Evolutionary conservation across 30 jellyfish, hydroid and myxozoan species (phyloP), one percentile per base, ranked within the genome.

Genomic region (Chironex yamaguchii): DNA sequence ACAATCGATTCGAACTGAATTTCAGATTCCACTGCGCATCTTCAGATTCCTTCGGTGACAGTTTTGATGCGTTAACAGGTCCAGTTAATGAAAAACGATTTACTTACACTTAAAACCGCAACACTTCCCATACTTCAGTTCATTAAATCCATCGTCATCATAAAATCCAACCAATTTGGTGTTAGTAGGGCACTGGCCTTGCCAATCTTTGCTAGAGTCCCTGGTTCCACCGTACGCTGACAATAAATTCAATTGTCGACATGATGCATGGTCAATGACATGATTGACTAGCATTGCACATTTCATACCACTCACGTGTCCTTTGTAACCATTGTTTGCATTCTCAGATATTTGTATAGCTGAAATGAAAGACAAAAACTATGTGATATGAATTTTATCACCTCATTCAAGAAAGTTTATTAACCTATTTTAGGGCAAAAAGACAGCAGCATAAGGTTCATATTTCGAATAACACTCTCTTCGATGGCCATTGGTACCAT

Each of bases 71-170:
- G n/a, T n/a, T n/a, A n/a, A 14, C 31, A 23, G 0, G 0, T 14
- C 27, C 27, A n/a, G n/a, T n/a, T n/a, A n/a, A n/a, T n/a, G n/a
- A 0, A n/a, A 14, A 24, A 27, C n/a, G 4, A 0, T 4, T 34
- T 29, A 26, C 88, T 22, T 32, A 93, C 98, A 89, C 50, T 27
- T 54, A 1, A 93, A 63, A 6, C 49, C 32, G 84, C 98, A 93
- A 63, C 98, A 93, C 33, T 84, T 89, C 22, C 89, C 97, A 32
- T 93, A 76, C 34, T 73, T 26, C 52, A 93, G 28, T 1, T 90
- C 29, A 17, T 50, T 23, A 52, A 93, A 88, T 49, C 91, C 71
- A 30, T 69, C 36, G 4, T 28, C 64, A 33, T 82, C 87, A 49
- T 87, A 82, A 32, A 93, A 35, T 3, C 90, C 97, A 36, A 88